A percentile compares a stretch with the other conserved stretches of the same genome.
These are phyloP conservation scores for Numida meleagris DNA, from an alignment of 2,113 vertebrate genomes.

Conservation along the genomic window DNA sequence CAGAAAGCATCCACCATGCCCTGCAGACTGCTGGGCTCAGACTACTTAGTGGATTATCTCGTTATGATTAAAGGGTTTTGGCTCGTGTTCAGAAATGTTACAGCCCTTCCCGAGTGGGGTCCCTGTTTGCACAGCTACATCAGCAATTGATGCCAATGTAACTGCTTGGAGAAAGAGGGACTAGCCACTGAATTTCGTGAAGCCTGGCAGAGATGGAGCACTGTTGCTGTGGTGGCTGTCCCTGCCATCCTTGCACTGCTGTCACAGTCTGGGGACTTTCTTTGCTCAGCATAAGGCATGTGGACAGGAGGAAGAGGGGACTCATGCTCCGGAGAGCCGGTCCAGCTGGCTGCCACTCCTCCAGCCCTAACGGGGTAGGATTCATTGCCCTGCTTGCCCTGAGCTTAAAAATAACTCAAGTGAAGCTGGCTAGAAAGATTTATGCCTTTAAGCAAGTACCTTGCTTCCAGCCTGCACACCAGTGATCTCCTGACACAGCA, in stretches of 20 bases:
- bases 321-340: neutral
- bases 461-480: neutral
- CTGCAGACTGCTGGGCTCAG: constrained; percentile 30
- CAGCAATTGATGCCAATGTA: neutral
- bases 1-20: neutral
- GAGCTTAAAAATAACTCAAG: constrained; percentile 30
- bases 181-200: neutral
- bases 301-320: neutral
- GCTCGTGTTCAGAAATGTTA: constrained; percentile 20
- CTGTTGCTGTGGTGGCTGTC: neutral
- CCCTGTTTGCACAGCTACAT: constrained; percentile 8
- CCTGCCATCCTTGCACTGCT: neutral
- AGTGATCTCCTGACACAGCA: neutral
- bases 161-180: neutral
- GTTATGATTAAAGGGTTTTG: constrained; percentile 57
- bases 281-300: neutral
- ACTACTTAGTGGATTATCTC: constrained; percentile 50
- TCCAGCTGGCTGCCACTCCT: neutral
- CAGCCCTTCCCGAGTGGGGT: neutral
- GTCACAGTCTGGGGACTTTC: neutral
- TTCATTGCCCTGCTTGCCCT: neutral
- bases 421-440: constrained; percentile 20
- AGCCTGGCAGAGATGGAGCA: neutral
- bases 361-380: neutral
- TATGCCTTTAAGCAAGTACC: constrained; percentile 10